Percentiles rank a stretch among this genome's conserved stretches.
phyloP scores from a whole-genome alignment of 2,797 vertebrate species.

The Sciaenops ocellatus region DNA sequence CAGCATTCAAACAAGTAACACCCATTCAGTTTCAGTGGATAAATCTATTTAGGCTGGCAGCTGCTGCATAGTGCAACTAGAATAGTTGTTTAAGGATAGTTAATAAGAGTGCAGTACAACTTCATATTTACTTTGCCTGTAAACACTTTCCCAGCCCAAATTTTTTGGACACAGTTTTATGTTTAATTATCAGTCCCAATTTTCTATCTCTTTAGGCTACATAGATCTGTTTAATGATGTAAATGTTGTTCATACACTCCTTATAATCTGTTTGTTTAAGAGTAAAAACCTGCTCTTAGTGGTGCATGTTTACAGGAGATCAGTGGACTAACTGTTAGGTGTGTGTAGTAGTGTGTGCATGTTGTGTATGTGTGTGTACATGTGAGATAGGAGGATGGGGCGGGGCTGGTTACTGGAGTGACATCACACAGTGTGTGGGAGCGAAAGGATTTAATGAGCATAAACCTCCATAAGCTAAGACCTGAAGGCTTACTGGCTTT shows the following conservation, averaged over 20 bases:
- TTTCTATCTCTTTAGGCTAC: not conserved
- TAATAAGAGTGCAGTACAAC: not conserved
- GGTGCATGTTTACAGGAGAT: not conserved
- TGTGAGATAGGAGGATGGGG: not conserved
- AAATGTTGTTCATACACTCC: not conserved
- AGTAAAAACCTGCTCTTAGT: not conserved
- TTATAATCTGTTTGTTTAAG: not conserved
- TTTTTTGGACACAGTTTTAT: too few relatives aligned
- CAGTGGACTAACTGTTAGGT: not conserved
- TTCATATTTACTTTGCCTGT: not conserved
- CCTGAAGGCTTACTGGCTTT: slow-evolving; percentile 76
- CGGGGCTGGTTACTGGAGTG: slow-evolving; percentile 25
- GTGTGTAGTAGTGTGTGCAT: not conserved
- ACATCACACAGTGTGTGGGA: slow-evolving; percentile 58
- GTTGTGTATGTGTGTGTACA: not conserved
- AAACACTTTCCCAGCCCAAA: not conserved
- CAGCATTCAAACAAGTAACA: not conserved
- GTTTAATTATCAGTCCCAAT: too few relatives aligned
- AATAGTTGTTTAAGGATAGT: not conserved
- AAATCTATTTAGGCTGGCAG: not conserved
- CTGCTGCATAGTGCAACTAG: not conserved
- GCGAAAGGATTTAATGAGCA: slow-evolving; percentile 72
- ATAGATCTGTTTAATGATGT: not conserved
- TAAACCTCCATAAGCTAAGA: slow-evolving; percentile 75
- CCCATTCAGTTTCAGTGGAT: not conserved